A percentile compares a stretch with the other conserved stretches of the same genome.
Evolutionary conservation across 1,140 invertebrate genomes (phyloP).

Genomic region (Zaprionus nigranus): DNA sequence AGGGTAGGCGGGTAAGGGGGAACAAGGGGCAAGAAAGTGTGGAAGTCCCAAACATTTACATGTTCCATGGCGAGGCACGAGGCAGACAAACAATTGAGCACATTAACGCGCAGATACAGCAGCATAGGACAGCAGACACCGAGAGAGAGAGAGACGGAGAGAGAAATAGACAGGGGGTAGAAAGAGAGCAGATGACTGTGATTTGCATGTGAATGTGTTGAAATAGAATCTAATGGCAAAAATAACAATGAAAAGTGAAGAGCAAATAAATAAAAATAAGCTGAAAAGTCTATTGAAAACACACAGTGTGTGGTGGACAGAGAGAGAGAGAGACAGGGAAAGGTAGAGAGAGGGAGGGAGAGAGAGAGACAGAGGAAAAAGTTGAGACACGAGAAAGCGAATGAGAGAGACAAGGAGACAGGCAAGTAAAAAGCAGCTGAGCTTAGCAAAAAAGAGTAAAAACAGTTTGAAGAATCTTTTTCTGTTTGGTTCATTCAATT

Average conservation of each 20-base stretch:
- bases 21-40: conserved; percentile 26
- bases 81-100: conserved; percentile 78
- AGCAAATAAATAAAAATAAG: conserved; percentile 74
- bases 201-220: conserved; percentile 79
- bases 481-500: not conserved
- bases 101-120: conserved; percentile 71
- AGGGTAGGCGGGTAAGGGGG: not conserved
- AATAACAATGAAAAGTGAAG: conserved; percentile 62
- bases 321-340: not conserved
- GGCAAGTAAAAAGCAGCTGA: not conserved
- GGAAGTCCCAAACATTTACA: conserved; percentile 53
- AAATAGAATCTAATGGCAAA: conserved; percentile 76
- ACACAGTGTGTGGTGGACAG: conserved; percentile 2
- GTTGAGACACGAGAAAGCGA: no score
- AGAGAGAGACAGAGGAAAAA: not conserved
- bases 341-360: not conserved
- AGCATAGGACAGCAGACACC: conserved; percentile 10
- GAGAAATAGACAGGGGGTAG: not conserved
- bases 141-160: not conserved
- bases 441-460: not conserved
- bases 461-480: conserved; percentile 11
- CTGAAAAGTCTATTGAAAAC: conserved; percentile 46
- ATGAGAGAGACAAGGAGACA: not conserved
- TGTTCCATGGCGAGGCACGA: conserved; percentile 48
- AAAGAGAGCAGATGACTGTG: conserved; percentile 29